Evolutionary conservation across 1,140 invertebrate genomes (phyloP).

Genomic region (Monochamus saltuarius): DNA sequence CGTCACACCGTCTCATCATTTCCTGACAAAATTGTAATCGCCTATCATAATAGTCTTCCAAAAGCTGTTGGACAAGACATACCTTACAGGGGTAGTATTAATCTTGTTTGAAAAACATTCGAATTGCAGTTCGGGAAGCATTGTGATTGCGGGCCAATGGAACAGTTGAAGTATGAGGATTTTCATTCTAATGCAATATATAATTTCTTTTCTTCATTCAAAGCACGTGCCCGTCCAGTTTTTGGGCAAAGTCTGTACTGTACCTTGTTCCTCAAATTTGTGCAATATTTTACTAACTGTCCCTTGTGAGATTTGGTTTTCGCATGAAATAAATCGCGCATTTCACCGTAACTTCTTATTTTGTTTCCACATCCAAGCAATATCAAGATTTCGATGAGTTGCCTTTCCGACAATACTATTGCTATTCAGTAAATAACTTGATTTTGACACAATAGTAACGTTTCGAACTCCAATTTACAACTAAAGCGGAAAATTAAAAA

Average conservation of each 20-base stretch:
- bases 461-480: no score
- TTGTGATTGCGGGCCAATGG: background rate
- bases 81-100: background rate
- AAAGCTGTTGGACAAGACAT: background rate
- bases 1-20: no score
- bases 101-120: background rate
- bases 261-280: background rate
- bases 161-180: slow-evolving; percentile 14
- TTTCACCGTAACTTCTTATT: slow-evolving; percentile 1
- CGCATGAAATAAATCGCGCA: slow-evolving; percentile 18
- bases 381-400: slow-evolving; percentile 15
- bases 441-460: no score
- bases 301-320: no score
- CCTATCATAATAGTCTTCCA: background rate
- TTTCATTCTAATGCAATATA: slow-evolving; percentile 18
- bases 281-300: background rate
- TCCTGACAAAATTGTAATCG: no score
- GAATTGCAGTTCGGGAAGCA: slow-evolving; percentile 1
- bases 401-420: background rate
- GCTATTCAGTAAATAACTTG: no score
- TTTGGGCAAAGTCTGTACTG: slow-evolving; percentile 3
- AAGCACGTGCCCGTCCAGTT: slow-evolving; percentile 2
- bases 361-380: slow-evolving; percentile 16
- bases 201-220: slow-evolving; percentile 11
- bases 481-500: no score